Evolutionary conservation across 1,140 invertebrate genomes (phyloP).

Genomic region (Microvelia longipes): DNA sequence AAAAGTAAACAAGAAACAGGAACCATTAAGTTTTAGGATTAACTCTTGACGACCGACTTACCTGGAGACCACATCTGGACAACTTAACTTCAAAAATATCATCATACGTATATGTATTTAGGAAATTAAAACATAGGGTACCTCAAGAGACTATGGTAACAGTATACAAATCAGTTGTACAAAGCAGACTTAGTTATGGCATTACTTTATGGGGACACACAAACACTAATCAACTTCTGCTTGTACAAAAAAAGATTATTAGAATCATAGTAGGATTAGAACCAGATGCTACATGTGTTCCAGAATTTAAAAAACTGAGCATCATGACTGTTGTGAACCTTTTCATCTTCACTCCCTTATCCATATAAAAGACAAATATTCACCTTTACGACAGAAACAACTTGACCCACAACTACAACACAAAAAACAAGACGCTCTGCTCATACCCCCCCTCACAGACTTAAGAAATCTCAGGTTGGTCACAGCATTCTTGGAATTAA

Average conservation of each 20-base stretch:
- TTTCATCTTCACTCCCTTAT: neutral
- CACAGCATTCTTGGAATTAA: neutral
- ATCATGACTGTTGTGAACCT: neutral
- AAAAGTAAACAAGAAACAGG: neutral
- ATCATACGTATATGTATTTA: neutral
- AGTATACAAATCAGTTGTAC: neutral
- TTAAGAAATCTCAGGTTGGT: neutral
- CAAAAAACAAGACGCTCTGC: neutral
- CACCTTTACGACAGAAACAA: neutral
- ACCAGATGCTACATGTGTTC: neutral
- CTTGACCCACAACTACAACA: neutral
- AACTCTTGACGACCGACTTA: neutral
- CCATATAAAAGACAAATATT: neutral
- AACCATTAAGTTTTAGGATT: neutral
- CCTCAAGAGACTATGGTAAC: neutral
- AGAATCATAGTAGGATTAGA: neutral
- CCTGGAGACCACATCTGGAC: neutral
- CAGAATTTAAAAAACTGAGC: neutral
- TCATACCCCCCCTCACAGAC: neutral
- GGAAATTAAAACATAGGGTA: neutral
- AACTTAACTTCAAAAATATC: neutral
- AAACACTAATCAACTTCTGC: neutral
- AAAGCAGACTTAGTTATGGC: neutral
- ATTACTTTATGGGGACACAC: neutral
- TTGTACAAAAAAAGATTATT: neutral